Conservation (phyloP, 2,888 invertebrate species). For the Cremastinae sp. region DNA sequence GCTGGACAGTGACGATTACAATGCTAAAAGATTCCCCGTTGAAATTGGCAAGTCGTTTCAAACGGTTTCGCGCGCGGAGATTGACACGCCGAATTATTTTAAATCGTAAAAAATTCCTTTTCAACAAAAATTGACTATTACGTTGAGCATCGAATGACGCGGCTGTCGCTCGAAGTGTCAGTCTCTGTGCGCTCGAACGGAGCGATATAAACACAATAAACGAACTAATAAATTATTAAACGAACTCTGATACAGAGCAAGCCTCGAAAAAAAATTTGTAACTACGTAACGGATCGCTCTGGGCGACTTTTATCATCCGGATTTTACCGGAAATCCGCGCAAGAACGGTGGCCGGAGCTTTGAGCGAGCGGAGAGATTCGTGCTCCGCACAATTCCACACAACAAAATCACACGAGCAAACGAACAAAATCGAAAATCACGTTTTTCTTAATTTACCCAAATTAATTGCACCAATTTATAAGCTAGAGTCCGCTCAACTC, state of each 20-base stretch:
- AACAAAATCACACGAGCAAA: background rate
- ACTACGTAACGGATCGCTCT: conserved; percentile 59
- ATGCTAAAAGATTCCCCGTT: conserved; percentile 35
- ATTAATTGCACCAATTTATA: conserved; percentile 4
- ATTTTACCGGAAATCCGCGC: background rate
- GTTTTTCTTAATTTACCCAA: background rate
- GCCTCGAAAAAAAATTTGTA: conserved; percentile 51
- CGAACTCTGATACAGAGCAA: conserved; percentile 76
- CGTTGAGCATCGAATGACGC: background rate
- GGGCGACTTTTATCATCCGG: conserved; percentile 13
- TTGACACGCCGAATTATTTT: background rate
- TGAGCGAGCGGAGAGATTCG: conserved; percentile 52
- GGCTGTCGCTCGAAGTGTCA: background rate
- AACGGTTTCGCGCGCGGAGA: background rate
- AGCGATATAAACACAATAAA: conserved; percentile 16
- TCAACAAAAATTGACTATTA: too few species aligned
- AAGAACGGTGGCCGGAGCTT: conserved; percentile 15
- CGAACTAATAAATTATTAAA: conserved; percentile 71
- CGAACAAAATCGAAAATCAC: conserved; percentile 32
- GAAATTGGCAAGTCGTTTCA: conserved; percentile 48
- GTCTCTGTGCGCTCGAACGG: background rate
- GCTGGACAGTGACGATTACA: conserved; percentile 29
- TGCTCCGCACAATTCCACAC: background rate
- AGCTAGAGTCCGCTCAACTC: conserved; percentile 21
- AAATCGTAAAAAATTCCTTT: background rate